Evolutionary conservation across 2,888 invertebrate genomes (phyloP).

Genomic region (Endomychus coccineus): DNA sequence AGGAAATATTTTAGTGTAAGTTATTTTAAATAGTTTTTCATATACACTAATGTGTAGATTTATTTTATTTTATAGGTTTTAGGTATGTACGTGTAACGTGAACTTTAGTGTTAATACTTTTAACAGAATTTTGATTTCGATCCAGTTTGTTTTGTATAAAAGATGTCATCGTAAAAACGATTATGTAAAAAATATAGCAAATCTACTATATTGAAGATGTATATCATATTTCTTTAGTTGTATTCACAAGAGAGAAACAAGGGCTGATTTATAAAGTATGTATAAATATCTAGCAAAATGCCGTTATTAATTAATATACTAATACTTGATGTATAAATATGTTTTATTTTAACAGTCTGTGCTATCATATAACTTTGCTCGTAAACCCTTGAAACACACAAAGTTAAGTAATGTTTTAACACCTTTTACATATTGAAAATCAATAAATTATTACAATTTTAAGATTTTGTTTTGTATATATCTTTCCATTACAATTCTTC

Average conservation of each 20-base stretch:
- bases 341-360: constrained; percentile 4
- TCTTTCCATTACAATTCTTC: too few relatives aligned
- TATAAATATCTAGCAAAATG: constrained; percentile 30
- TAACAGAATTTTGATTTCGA: constrained; percentile 36
- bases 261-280: constrained; percentile 42
- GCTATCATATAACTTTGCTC: too few relatives aligned
- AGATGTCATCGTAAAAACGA: constrained; percentile 15
- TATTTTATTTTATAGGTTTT: constrained; percentile 25
- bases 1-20: constrained; percentile 16
- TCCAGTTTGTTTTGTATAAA: constrained; percentile 22
- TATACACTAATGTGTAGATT: constrained; percentile 32
- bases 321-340: constrained; percentile 10
- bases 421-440: too few relatives aligned
- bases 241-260: constrained; percentile 42
- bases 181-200: constrained; percentile 17
- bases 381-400: too few relatives aligned
- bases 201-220: constrained; percentile 23
- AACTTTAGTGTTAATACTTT: constrained; percentile 28
- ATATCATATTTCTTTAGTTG: constrained; percentile 40
- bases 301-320: constrained; percentile 17
- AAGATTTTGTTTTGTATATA: too few relatives aligned
- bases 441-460: too few relatives aligned
- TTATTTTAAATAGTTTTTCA: constrained; percentile 25
- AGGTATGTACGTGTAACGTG: constrained; percentile 33
- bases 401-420: too few relatives aligned